Conservation (phyloP, 2,797 vertebrate genomes). For the Uromys caudimaculatus region DNA sequence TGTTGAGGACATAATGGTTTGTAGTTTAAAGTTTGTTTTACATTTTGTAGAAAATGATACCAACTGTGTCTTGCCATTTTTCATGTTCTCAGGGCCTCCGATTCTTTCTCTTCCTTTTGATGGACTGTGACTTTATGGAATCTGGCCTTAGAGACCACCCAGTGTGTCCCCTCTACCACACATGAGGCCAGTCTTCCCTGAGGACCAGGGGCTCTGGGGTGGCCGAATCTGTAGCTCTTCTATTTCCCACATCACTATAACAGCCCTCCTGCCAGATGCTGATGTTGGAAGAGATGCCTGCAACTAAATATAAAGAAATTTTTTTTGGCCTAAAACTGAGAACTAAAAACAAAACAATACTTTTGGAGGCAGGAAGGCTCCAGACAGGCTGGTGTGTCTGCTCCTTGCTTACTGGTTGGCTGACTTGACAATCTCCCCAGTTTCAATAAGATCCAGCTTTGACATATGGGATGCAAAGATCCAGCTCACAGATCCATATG, state of each 20-base stretch:
- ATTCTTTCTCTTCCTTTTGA: not conserved
- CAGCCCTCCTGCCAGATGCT: not conserved
- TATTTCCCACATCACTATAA: not conserved
- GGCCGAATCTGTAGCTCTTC: not conserved
- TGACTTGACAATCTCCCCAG: not conserved
- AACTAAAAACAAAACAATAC: not conserved
- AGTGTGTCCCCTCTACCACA: rapidly evolving
- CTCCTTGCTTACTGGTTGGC: not conserved
- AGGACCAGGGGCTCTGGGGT: not conserved
- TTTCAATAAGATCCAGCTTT: not conserved
- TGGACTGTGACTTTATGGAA: not conserved
- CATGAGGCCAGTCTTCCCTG: not conserved
- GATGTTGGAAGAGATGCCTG: not conserved
- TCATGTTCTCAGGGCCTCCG: not conserved
- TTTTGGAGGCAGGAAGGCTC: not conserved
- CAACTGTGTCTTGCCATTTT: not conserved
- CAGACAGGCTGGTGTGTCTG: not conserved
- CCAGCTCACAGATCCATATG: not conserved
- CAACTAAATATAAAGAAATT: not conserved
- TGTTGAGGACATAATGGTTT: not conserved
- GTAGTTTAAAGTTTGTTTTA: not conserved
- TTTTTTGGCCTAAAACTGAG: not conserved
- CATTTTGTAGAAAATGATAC: not conserved
- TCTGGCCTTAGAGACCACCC: not conserved
- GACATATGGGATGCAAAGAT: not conserved